A percentile compares a stretch with the other conserved stretches of the same genome.
Conservation (phyloP, 2,797 vertebrate species). For the Catharus ustulatus region DNA sequence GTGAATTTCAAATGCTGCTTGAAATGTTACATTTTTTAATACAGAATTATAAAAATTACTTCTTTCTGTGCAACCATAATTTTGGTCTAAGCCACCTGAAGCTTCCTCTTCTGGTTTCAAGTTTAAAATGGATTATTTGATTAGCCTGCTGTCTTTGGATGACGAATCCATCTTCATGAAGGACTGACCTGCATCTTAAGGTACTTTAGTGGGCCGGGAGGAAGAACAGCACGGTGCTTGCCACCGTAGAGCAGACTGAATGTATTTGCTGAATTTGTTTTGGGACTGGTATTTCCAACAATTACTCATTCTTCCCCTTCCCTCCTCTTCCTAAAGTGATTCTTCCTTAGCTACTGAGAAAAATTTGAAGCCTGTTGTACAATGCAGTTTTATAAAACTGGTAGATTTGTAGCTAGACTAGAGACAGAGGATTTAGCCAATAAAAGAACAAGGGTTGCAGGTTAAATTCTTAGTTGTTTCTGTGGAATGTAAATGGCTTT, state of each 20-base stretch:
- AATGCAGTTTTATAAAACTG: background rate
- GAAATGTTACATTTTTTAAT: background rate
- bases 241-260: background rate
- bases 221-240: background rate
- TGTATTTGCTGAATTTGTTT: background rate
- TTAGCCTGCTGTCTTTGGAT: background rate
- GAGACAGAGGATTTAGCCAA: background rate
- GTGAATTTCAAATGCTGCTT: background rate
- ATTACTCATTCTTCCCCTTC: background rate
- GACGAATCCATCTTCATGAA: background rate
- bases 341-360: background rate
- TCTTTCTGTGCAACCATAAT: background rate
- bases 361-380: background rate
- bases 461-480: background rate
- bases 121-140: background rate
- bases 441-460: background rate
- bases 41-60: background rate
- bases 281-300: background rate
- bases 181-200: background rate
- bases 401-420: background rate
- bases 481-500: constrained; percentile 4
- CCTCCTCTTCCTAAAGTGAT: background rate
- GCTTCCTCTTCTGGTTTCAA: background rate
- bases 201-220: background rate
- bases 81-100: background rate